Conservation (phyloP, 2,113 vertebrate genomes). For the Callipepla californica region DNA sequence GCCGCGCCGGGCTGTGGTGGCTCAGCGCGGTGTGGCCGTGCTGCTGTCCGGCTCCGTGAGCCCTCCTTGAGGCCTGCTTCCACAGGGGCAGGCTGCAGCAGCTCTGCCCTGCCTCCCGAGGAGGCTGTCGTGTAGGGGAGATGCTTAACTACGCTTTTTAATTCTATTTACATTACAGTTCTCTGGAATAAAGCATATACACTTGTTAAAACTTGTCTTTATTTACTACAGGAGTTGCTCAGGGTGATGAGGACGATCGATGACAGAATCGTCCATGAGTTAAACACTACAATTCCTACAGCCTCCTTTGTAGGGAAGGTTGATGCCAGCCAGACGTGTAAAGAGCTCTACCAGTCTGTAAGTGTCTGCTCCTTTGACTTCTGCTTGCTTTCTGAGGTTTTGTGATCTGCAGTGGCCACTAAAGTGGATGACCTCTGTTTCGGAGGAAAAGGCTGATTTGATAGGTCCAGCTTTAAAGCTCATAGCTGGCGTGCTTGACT, state of each 20-base stretch:
- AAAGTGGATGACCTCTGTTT: not conserved
- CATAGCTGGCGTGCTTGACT: fast-evolving
- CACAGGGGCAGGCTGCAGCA: too few relatives aligned
- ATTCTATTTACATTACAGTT: not conserved
- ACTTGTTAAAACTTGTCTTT: not conserved
- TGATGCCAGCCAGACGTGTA: slow-evolving; percentile 92
- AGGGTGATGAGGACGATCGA: slow-evolving; percentile 95
- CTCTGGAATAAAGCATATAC: not conserved
- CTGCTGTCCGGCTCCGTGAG: not conserved
- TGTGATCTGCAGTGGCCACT: fast-evolving
- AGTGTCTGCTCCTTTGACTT: slow-evolving; percentile 66
- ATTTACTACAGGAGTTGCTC: slow-evolving; percentile 86
- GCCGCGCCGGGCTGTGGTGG: not conserved
- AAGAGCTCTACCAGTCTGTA: slow-evolving; percentile 94
- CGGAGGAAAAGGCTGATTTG: not conserved
- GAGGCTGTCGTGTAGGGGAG: not conserved
- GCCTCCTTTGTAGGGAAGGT: slow-evolving; percentile 94
- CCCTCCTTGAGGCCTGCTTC: not conserved
- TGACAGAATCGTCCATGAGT: slow-evolving; percentile 93
- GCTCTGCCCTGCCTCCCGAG: not conserved
- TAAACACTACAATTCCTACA: slow-evolving; percentile 96
- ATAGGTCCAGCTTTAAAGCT: fast-evolving
- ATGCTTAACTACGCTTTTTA: not conserved
- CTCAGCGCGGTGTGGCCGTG: not conserved
- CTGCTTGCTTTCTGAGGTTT: not conserved